Evolutionary conservation across 1,140 invertebrate genomes (phyloP), one percentile per base, ranked within the genome.

Genomic region (Pantala flavescens): DNA sequence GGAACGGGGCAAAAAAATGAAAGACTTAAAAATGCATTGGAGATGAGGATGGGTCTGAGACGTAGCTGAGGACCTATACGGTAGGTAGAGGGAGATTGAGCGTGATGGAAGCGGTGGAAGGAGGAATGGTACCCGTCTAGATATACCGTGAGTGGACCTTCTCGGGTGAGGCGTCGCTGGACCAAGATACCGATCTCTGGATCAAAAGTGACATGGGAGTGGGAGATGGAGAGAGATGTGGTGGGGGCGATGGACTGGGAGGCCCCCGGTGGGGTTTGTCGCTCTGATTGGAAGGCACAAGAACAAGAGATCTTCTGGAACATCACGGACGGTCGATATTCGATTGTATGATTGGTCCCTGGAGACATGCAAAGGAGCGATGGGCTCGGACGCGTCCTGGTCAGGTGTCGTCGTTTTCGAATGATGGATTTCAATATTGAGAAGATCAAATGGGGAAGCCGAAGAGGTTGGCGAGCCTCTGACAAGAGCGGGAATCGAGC

Each of bases 371-470:
- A 63, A 63, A 63, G n/a, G 49, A 21, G 16, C 12, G 49, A 63
- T 63, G 12, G 49, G 49, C 2, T 63, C 49, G 1, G 49, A 63
- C 49, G 14, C 49, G 14, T 63, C 14, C 5, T 63, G 49, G n/a
- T 63, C 49, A 63, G 49, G 49, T 63, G 49, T 63, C 49, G 49
- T 63, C 49, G 16, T 63, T 63, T 63, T 63, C n/a, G n/a, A 63
- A 63, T 63, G 49, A 63, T 63, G 49, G 49, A 63, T 16, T 21
- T 63, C 49, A 21, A 63, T 63, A 63, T 63, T 63, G 49, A 21
- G n/a, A 63, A 63, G 49, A 63, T 63, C 49, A 63, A 63, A 63
- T 63, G 49, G 49, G 49, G 16, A 12, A 63, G 49, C 49, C 49
- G 49, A 63, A 63, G 12, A 3, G 49, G 49, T 63, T 63, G 1